phyloP scores from a whole-genome alignment of 2,113 vertebrate species.

The Thamnophis sirtalis region DNA sequence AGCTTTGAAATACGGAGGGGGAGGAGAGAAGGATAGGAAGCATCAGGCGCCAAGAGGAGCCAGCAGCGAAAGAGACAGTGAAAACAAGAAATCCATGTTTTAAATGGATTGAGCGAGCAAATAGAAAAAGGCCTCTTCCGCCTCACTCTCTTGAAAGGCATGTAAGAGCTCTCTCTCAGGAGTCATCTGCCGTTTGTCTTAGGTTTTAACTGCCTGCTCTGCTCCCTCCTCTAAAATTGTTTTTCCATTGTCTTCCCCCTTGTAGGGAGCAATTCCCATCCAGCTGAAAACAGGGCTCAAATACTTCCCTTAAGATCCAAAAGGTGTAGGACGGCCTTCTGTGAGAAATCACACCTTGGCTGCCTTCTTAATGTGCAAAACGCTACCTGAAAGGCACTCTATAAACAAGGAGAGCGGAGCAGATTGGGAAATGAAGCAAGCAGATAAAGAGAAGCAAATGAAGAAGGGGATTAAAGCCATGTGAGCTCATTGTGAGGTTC shows the following conservation, averaged over 20 bases:
- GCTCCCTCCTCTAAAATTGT: constrained; percentile 16
- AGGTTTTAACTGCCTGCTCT: not conserved
- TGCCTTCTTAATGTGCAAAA: constrained; percentile 32
- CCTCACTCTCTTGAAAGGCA: not conserved
- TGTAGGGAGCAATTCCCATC: constrained; percentile 13
- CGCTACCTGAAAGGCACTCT: constrained; percentile 16
- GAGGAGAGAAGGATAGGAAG: constrained; percentile 59
- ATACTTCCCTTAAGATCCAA: not conserved
- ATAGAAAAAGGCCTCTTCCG: fast-evolving
- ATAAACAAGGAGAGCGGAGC: constrained; percentile 35
- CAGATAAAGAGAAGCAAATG: constrained; percentile 20
- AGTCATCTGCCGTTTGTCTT: constrained; percentile 9
- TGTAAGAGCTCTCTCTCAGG: not conserved
- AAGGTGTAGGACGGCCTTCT: not conserved
- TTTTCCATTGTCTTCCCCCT: constrained; percentile 41
- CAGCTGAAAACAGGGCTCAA: not conserved
- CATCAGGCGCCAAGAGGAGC: constrained; percentile 60
- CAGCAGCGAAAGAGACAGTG: not conserved
- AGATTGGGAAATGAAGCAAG: constrained; percentile 45
- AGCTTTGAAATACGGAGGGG: constrained; percentile 72
- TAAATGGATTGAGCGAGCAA: not conserved
- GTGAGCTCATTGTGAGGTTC: constrained; percentile 6
- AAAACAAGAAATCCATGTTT: not conserved
- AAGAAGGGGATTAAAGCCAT: constrained; percentile 19
- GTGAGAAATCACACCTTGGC: constrained; percentile 41